Evolutionary conservation across 2,113 vertebrate species (phyloP).

Genomic region (Calidris pygmaea): DNA sequence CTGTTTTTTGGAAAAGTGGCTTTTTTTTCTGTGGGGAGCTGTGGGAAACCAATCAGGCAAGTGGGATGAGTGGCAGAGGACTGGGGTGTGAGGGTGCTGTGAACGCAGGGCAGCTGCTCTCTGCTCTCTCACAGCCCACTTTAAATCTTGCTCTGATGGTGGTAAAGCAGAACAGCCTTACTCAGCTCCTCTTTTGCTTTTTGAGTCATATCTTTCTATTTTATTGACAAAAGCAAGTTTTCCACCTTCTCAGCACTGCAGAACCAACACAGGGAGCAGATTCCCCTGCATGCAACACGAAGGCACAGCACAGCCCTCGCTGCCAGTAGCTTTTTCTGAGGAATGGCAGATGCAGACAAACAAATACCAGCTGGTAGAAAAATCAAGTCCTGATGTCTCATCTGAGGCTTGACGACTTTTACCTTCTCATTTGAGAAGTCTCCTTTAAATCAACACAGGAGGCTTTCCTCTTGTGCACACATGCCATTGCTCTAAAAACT

Average conservation of each 20-base stretch:
- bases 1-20: too few relatives aligned
- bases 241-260: not conserved
- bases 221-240: conserved; percentile 20
- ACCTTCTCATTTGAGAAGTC: not conserved
- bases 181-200: not conserved
- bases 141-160: not conserved
- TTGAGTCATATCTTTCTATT: not conserved
- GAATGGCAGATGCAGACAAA: not conserved
- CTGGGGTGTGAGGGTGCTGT: rapidly evolving
- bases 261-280: not conserved
- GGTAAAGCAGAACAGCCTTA: not conserved
- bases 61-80: not conserved
- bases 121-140: not conserved
- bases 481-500: not conserved
- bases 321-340: not conserved
- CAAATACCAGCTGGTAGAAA: not conserved
- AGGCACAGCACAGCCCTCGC: not conserved
- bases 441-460: not conserved
- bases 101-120: rapidly evolving
- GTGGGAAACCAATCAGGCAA: not conserved
- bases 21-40: rapidly evolving
- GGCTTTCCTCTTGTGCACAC: not conserved
- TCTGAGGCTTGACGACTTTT: not conserved
- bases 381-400: not conserved
- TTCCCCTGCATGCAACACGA: not conserved